These are phyloP conservation scores for Vulpes lagopus DNA, from an alignment of 2,113 vertebrate genomes.

Conservation along the genomic window DNA sequence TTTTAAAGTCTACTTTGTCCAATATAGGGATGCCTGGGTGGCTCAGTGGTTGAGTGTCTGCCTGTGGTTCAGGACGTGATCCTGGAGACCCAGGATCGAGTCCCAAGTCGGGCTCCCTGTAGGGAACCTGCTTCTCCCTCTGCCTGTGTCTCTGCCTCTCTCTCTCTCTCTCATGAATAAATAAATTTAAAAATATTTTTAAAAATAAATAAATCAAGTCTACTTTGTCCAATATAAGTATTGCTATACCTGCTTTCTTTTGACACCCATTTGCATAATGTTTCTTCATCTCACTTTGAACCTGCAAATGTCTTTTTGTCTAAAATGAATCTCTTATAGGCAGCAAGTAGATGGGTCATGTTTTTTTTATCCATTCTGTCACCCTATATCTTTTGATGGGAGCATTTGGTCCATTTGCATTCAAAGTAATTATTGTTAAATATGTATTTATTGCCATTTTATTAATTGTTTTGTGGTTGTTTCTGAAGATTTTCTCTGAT, in stretches of 20 bases:
- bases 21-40: background rate
- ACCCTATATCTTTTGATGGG: background rate
- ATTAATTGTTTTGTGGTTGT: background rate
- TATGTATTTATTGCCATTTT: background rate
- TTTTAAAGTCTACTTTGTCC: background rate
- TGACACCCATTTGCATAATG: background rate
- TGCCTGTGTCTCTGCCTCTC: too few species aligned
- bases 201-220: too few species aligned
- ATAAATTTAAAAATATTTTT: too few species aligned
- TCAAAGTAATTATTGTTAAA: background rate
- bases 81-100: too few species aligned
- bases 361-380: background rate
- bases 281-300: background rate
- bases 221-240: background rate
- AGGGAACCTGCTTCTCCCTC: too few species aligned
- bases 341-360: background rate
- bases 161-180: too few species aligned
- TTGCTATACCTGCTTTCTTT: background rate
- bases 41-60: too few species aligned
- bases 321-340: background rate
- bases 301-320: background rate
- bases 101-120: too few species aligned
- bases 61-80: too few species aligned
- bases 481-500: background rate
- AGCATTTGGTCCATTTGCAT: background rate